Evolutionary conservation across 2,797 vertebrate species (phyloP), one percentile per base, ranked within the genome.

Genomic region (Yasuhikotakia modesta): DNA sequence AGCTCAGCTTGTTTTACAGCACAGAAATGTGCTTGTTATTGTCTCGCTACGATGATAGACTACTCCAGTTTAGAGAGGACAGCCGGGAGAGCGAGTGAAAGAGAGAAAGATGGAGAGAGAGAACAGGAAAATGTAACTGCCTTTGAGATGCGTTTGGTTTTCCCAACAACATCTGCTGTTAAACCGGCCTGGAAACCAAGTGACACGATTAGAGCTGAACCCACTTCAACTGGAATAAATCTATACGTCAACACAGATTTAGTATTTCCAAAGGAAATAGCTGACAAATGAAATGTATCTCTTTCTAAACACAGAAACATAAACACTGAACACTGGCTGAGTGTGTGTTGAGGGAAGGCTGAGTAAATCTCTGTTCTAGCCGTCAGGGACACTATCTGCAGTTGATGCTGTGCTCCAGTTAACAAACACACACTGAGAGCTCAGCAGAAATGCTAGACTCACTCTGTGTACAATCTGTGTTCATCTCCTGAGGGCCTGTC

Each of bases 301-400:
- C 60, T 84, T 81, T 80, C 76, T 82, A 81, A 65, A 48, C 55
- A 35, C 53, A 80, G 76, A 70, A 79, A 86, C 86, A 85, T 77
- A 76, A 16, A 70, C 24, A 71, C 55, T 71, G 86, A 80, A 84
- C 77, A 84, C 84, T 84, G 53, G 73, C 60, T n/a, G n/a, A 85
- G 81, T 45, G 16, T 65, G 72, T 85, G 70, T n/a, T n/a, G 66
- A 79, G 24, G 46, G 53, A 84, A 84, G 84, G 91, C 87, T 89
- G 85, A 90, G 82, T 61, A 72, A 72, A 64, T 81, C 86, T 88
- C 87, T 90, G 83, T 61, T 90, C 86, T 70, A 64, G 80, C 76
- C 83, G 39, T 81, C 70, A 85, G 86, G 73, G 53, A 11, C 85
- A 82, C 35, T 14, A 46, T 30, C 52, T 84, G 78, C 83, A 84